A percentile compares a stretch with the other conserved stretches of the same genome.
These are phyloP conservation scores for Caenorhabditis elegans DNA, from an alignment of 1,140 invertebrate species.

Conservation along the genomic window WBcel235 BX284605.5:12258001-12258500, in stretches of 20 bases:
- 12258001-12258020: constrained; percentile 9
- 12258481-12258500: neutral
- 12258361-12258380: constrained; percentile 7
- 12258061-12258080: neutral
- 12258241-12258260: too few relatives aligned
- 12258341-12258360: constrained; percentile 11
- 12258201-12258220: too few relatives aligned
- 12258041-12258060: neutral
- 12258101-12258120: too few relatives aligned
- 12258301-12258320: constrained; percentile 30
- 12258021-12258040: neutral
- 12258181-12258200: too few relatives aligned
- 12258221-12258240: too few relatives aligned
- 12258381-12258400: constrained; percentile 3
- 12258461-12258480: neutral
- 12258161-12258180: too few relatives aligned
- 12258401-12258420: constrained; percentile 5
- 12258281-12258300: neutral
- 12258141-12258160: too few relatives aligned
- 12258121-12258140: too few relatives aligned
- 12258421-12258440: neutral
- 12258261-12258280: neutral
- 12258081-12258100: too few relatives aligned
- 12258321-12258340: neutral
- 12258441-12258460: neutral